These are phyloP conservation scores for Rhabdophis nuchalis DNA, from an alignment of 2,797 vertebrate species.

Conservation along the genomic window DNA sequence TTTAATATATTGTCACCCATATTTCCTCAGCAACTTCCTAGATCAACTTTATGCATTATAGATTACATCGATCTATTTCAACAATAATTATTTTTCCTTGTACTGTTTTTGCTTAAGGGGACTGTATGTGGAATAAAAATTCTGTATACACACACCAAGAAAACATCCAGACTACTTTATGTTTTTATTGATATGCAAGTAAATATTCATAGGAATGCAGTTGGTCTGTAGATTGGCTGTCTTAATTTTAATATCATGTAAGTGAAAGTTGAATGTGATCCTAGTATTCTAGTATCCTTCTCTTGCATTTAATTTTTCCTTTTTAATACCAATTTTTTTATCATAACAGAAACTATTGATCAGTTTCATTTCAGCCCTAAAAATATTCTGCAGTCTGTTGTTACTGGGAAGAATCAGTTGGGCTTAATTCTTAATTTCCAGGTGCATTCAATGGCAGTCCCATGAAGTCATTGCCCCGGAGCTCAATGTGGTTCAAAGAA, in stretches of 20 bases:
- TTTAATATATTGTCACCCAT: background rate
- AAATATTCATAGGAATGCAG: background rate
- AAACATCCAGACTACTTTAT: background rate
- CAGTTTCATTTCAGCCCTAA: background rate
- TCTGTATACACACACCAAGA: background rate
- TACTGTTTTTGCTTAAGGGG: slow-evolving; percentile 5
- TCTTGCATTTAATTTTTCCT: background rate
- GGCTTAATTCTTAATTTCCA: background rate
- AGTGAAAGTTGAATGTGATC: background rate
- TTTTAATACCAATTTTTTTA: background rate
- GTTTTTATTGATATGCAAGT: background rate
- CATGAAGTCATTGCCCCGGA: background rate
- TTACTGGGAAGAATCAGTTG: background rate
- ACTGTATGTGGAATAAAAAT: background rate
- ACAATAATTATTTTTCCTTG: background rate
- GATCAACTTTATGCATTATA: background rate
- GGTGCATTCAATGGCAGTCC: background rate
- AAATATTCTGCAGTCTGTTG: background rate
- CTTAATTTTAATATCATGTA: background rate
- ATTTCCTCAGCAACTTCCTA: background rate
- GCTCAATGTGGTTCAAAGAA: background rate
- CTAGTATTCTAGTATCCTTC: background rate
- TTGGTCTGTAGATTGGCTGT: background rate
- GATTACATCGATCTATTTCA: slow-evolving; percentile 1
- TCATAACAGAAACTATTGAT: background rate